These are phyloP conservation scores for Caenorhabditis virilis DNA, from an alignment of 2,888 invertebrate genomes.

Conservation along the genomic window DNA sequence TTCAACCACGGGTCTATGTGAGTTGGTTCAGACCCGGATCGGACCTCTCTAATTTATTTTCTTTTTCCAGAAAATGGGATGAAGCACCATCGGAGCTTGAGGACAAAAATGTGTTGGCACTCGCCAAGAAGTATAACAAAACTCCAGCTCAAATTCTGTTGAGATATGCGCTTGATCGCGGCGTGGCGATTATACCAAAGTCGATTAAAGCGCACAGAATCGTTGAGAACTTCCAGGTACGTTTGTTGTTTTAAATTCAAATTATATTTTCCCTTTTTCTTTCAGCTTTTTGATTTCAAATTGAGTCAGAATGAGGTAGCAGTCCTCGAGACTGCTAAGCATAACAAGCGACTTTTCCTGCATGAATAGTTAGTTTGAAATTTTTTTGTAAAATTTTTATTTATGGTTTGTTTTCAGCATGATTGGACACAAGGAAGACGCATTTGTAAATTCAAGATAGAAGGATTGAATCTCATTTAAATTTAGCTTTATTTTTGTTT, in stretches of 20 bases:
- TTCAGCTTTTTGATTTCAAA: constrained; percentile 24
- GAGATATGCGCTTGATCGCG: constrained; percentile 17
- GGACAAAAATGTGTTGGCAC: constrained; percentile 70
- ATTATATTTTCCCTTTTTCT: too few relatives aligned
- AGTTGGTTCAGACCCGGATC: constrained; percentile 11
- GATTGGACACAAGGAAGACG: constrained; percentile 40
- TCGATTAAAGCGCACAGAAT: constrained; percentile 16
- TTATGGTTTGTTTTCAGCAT: constrained; percentile 32
- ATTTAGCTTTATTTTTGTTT: too few relatives aligned
- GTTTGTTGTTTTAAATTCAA: too few relatives aligned
- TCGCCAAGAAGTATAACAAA: constrained; percentile 47
- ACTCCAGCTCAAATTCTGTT: constrained; percentile 43
- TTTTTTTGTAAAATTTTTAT: background rate
- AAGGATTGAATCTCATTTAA: too few relatives aligned
- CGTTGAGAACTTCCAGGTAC: constrained; percentile 14
- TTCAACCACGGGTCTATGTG: constrained; percentile 31
- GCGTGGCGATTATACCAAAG: constrained; percentile 29
- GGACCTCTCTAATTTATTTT: background rate
- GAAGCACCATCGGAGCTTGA: constrained; percentile 27
- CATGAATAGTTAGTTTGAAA: constrained; percentile 28
- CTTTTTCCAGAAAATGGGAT: constrained; percentile 20
- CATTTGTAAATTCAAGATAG: constrained; percentile 13
- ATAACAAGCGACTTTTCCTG: constrained; percentile 26
- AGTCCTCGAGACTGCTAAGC: constrained; percentile 11
- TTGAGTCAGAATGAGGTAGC: constrained; percentile 19